Percentiles rank a stretch among this genome's conserved stretches.
phyloP scores from a whole-genome alignment of 1,140 invertebrate species.

The Pantala flavescens region DNA sequence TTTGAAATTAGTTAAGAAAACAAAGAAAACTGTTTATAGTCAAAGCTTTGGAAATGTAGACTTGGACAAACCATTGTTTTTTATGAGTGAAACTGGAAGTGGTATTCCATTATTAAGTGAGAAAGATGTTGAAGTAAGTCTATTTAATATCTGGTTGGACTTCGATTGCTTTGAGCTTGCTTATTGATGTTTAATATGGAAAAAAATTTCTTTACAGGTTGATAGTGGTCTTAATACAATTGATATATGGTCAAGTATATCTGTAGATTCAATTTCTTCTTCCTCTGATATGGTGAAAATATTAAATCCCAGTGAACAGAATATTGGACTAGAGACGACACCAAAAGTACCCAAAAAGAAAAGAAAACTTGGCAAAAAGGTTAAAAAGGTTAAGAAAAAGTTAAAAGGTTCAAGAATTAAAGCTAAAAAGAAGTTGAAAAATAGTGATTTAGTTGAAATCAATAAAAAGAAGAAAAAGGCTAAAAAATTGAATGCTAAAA shows the following conservation, averaged over 20 bases:
- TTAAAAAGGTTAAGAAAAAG: background rate
- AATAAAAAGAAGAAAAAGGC: background rate
- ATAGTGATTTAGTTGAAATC: background rate
- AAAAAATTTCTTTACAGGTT: background rate
- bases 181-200: background rate
- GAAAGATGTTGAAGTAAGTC: background rate
- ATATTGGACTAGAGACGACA: background rate
- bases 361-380: background rate
- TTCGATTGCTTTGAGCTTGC: background rate
- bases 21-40: background rate
- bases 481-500: background rate
- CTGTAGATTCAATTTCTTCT: background rate
- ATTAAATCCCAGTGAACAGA: background rate
- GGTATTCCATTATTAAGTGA: background rate
- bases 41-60: background rate
- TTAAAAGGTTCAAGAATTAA: background rate
- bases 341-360: background rate
- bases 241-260: background rate
- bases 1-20: background rate
- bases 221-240: background rate
- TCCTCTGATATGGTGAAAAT: background rate
- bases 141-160: background rate
- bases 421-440: background rate
- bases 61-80: background rate
- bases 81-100: background rate